Base-by-base conservation (phyloP, 2,888 invertebrate species). In the Hecatera dysodea region DNA sequence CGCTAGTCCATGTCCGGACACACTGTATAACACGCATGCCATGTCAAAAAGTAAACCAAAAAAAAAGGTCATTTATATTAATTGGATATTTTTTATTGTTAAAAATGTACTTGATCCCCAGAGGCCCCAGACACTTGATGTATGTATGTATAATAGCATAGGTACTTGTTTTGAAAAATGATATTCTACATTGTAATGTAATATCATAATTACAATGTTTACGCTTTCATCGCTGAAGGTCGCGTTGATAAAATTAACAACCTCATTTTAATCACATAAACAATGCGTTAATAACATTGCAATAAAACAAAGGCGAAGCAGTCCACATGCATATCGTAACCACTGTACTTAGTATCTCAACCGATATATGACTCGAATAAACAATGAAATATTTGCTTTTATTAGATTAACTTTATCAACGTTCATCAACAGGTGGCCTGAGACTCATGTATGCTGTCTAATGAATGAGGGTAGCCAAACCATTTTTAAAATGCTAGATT, bases 141-240 rank as follows among this genome's bases (percentile, higher is more conserved):
- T n/a, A n/a, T n/a, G n/a, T n/a, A 33, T 33, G 1, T 33, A 33
- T 17, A 11, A 15, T 17, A 19, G 9, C 2, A 29, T 7, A 53
- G 8, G 8, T 33, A 33, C 17, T 79, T 83, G 60, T 72, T 64
- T 57, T 80, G 44, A 48, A 29, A 57, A 61, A 57, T 50, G 22
- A 57, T 78, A 78, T 66, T 56, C 11, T 42, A 66, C 75, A 80
- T 73, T 84, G 81, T 79, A 82, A 53, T 69, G 75, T 69, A 77
- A 66, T 82, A 82, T 74, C 78, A 77, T 73, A 80, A 80, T 80
- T 82, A 69, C 75, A 80, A 74, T 86, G 84, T 82, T 86, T 84
- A 82, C 81, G 73, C 84, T 88, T 87, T 86, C 85, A 87, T 86
- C 84, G 78, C 60, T 75, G 89, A 91, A 91, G 91, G 92, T 88